Conservation (phyloP, 1,140 invertebrate genomes). For the Halesus radiatus region DNA sequence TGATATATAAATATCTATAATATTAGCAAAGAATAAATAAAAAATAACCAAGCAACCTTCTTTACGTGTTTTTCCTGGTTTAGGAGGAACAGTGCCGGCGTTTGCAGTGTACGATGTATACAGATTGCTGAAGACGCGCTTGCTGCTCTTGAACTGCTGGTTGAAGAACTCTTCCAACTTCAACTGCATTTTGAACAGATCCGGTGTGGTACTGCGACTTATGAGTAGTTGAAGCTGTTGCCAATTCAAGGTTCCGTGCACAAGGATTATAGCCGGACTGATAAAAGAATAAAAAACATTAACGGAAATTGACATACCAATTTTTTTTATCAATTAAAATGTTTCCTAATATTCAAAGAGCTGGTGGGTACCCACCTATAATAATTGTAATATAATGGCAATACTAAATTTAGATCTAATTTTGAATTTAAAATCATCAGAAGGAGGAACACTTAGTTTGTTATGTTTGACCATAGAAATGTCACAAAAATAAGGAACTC, state of each 20-base stretch:
- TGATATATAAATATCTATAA: constrained; percentile 29
- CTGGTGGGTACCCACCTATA: too few species aligned
- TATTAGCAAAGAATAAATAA: constrained; percentile 7
- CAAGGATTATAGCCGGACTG: constrained; percentile 91
- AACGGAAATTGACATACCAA: not conserved
- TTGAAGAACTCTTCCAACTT: constrained; percentile 98
- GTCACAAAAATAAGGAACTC: too few species aligned
- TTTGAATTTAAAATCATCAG: too few species aligned
- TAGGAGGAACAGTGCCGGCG: constrained; percentile 47
- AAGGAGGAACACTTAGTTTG: too few species aligned
- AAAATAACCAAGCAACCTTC: constrained; percentile 39
- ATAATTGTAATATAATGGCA: too few species aligned
- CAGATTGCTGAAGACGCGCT: constrained; percentile 88
- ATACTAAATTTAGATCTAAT: too few species aligned
- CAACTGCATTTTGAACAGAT: constrained; percentile 95
- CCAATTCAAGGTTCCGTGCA: constrained; percentile 94
- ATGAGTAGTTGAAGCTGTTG: constrained; percentile 97
- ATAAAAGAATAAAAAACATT: constrained; percentile 52
- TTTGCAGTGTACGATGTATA: constrained; percentile 66
- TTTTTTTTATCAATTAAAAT: too few species aligned
- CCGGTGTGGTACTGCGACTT: constrained; percentile 95
- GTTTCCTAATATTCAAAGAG: not conserved
- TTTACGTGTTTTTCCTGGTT: constrained; percentile 64
- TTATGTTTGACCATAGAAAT: too few species aligned
- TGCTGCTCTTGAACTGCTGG: constrained; percentile 94